These are phyloP conservation scores for Cryptophagus acutangulus DNA, from an alignment of 2,888 invertebrate genomes.

Conservation along the genomic window DNA sequence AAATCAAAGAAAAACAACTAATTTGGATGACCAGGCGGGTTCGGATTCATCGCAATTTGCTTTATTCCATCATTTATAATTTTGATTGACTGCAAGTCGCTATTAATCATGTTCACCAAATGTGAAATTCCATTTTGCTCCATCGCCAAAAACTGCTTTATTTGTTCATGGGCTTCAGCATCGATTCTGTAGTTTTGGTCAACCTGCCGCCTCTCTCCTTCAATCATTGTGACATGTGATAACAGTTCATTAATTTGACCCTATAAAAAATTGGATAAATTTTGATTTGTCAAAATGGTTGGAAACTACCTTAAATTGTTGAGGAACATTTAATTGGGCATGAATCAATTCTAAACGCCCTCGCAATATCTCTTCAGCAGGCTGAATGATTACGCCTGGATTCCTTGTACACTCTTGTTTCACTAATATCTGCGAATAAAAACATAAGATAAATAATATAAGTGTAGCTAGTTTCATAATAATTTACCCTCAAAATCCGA, in stretches of 20 bases:
- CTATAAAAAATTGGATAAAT: conserved; percentile 43
- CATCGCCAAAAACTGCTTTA: conserved; percentile 73
- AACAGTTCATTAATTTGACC: conserved; percentile 87
- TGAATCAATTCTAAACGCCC: conserved; percentile 83
- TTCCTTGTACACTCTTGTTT: conserved; percentile 86
- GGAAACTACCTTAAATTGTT: conserved; percentile 74
- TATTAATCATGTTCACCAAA: conserved; percentile 75
- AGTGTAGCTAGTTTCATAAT: neutral
- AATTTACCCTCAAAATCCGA: conserved; percentile 68
- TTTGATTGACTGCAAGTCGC: conserved; percentile 72
- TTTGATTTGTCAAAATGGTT: conserved; percentile 2
- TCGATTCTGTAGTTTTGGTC: conserved; percentile 78
- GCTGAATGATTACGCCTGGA: conserved; percentile 78
- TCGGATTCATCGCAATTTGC: no score
- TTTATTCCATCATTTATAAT: conserved; percentile 75
- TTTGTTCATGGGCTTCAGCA: conserved; percentile 61
- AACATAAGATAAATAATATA: conserved; percentile 11
- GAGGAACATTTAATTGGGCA: conserved; percentile 82
- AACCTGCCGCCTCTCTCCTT: conserved; percentile 52
- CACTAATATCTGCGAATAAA: conserved; percentile 66
- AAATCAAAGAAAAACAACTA: no score
- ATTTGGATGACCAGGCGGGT: no score
- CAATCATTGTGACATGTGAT: conserved; percentile 74
- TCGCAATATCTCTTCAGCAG: conserved; percentile 86
- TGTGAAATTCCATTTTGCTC: conserved; percentile 88